Evolutionary conservation across 92 coral and sea anemone genomes (phyloP).

Genomic region (Parazoanthus swiftii): DNA sequence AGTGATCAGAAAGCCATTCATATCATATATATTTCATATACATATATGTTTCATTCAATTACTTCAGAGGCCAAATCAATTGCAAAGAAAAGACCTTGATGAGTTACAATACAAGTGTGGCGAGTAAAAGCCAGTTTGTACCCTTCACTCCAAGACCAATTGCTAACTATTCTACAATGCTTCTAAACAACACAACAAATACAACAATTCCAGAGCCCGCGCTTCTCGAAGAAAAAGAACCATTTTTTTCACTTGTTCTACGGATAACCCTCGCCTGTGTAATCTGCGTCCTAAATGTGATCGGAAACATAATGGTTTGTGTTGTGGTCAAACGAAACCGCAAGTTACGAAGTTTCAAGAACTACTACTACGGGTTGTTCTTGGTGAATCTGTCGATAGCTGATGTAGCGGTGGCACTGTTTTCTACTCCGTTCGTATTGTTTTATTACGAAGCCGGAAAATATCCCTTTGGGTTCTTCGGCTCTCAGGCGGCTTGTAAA

Average conservation of each 20-base stretch:
- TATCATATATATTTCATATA: background rate
- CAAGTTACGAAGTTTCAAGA: slow-evolving; percentile 82
- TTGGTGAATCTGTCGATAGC: slow-evolving; percentile 80
- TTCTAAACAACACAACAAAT: slow-evolving; percentile 31
- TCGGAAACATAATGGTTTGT: slow-evolving; percentile 80
- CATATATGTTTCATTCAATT: background rate
- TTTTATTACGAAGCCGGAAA: slow-evolving; percentile 85
- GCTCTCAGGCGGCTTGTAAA: slow-evolving; percentile 86
- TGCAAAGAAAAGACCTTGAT: background rate
- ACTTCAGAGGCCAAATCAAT: slow-evolving; percentile 1
- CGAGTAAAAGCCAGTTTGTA: background rate
- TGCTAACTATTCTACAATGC: background rate
- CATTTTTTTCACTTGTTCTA: slow-evolving; percentile 56
- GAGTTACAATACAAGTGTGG: slow-evolving; percentile 4
- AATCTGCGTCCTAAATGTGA: slow-evolving; percentile 66
- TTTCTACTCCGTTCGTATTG: slow-evolving; percentile 74
- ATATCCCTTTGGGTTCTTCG: slow-evolving; percentile 88
- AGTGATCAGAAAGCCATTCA: background rate
- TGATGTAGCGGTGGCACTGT: slow-evolving; percentile 75
- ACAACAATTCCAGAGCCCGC: slow-evolving; percentile 19
- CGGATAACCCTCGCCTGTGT: slow-evolving; percentile 66
- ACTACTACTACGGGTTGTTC: slow-evolving; percentile 83
- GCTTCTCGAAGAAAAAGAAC: slow-evolving; percentile 54
- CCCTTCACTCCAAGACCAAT: background rate
- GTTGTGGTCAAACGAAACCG: slow-evolving; percentile 73